phyloP scores from a whole-genome alignment of 2,888 invertebrate genomes.

The Nudaria mundana region DNA sequence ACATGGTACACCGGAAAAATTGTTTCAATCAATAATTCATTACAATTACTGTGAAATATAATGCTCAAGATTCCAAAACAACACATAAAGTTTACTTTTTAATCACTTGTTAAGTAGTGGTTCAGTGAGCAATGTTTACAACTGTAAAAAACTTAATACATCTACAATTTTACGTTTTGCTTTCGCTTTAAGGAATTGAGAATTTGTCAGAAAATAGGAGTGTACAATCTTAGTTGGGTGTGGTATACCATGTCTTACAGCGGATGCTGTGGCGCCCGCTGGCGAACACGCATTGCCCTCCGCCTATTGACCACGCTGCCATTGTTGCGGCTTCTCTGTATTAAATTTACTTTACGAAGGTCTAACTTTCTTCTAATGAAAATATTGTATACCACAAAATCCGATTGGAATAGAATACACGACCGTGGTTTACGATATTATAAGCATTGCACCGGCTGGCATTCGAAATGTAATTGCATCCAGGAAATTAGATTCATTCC shows the following conservation, averaged over 20 bases:
- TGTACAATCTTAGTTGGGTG: conserved; percentile 36
- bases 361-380: conserved; percentile 52
- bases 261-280: conserved; percentile 51
- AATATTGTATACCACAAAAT: conserved; percentile 50
- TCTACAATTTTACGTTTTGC: too few species aligned
- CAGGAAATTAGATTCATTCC: conserved; percentile 32
- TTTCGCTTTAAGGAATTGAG: too few species aligned
- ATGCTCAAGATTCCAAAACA: too few species aligned
- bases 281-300: conserved; percentile 62
- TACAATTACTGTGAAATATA: too few species aligned
- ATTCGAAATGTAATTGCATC: conserved; percentile 36
- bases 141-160: too few species aligned
- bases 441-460: conserved; percentile 39
- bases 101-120: too few species aligned
- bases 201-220: too few species aligned
- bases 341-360: conserved; percentile 61
- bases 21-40: too few species aligned
- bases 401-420: conserved; percentile 41
- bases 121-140: too few species aligned
- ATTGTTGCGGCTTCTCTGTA: conserved; percentile 49
- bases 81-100: too few species aligned
- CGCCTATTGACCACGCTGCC: conserved; percentile 69
- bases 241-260: conserved; percentile 51
- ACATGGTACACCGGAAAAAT: too few species aligned
- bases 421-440: conserved; percentile 43